Percentiles rank a stretch among this genome's conserved stretches.
These are phyloP conservation scores for Eidolon helvum DNA, from an alignment of 2,113 vertebrate species.

Conservation along the genomic window DNA sequence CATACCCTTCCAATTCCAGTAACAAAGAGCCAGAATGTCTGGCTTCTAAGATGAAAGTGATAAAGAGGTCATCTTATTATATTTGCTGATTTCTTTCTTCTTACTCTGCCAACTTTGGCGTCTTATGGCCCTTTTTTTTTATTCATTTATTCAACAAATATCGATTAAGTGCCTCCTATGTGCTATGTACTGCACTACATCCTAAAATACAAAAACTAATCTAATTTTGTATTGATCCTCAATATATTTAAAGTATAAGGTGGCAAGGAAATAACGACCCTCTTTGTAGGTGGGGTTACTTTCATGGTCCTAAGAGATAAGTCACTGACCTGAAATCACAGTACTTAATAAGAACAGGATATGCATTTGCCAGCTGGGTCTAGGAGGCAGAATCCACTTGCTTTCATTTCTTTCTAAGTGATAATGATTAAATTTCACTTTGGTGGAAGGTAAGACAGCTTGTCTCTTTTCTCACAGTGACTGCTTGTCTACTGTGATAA, in stretches of 20 bases:
- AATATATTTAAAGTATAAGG: not conserved
- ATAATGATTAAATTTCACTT: not conserved
- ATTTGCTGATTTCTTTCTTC: slow-evolving; percentile 1
- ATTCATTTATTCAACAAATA: slow-evolving; percentile 34
- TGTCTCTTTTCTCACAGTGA: not conserved
- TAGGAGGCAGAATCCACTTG: not conserved
- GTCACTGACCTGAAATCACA: not conserved
- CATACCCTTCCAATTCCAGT: not conserved
- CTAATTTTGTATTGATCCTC: slow-evolving; percentile 19
- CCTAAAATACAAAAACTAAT: slow-evolving; percentile 12
- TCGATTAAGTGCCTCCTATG: not conserved
- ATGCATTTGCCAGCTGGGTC: not conserved
- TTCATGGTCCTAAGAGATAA: not conserved
- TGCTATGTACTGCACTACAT: not conserved
- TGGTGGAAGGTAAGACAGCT: not conserved
- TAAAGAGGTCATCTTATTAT: not conserved
- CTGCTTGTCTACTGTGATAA: not conserved
- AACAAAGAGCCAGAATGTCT: not conserved
- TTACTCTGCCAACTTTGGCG: not conserved
- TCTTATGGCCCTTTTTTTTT: not conserved
- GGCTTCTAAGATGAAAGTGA: slow-evolving; percentile 6
- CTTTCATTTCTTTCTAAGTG: not conserved
- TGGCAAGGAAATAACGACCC: not conserved
- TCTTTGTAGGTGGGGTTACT: not conserved
- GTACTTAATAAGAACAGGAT: not conserved